These are phyloP conservation scores for Lasioglossum malachurum DNA, from an alignment of 2,888 invertebrate species.

Conservation along the genomic window DNA sequence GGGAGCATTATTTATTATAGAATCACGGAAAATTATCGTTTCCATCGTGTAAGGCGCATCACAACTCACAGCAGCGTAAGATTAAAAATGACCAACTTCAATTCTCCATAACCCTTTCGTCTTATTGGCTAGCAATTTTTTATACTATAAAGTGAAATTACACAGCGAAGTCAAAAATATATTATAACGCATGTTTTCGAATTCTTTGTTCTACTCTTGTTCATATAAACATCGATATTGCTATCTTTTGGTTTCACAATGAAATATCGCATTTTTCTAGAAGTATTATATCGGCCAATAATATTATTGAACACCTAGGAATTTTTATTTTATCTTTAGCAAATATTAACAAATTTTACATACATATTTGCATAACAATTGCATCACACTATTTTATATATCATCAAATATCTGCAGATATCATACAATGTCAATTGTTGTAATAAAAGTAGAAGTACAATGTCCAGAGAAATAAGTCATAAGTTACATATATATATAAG, in stretches of 20 bases:
- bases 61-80: conserved; percentile 14
- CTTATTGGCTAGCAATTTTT: conserved; percentile 38
- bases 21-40: conserved; percentile 14
- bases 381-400: too few relatives aligned
- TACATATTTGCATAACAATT: neutral
- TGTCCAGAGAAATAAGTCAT: neutral
- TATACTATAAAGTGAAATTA: neutral
- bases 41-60: conserved; percentile 31
- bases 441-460: neutral
- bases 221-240: neutral
- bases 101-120: conserved; percentile 37
- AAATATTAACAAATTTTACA: neutral
- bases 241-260: conserved; percentile 10
- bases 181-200: neutral
- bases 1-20: conserved; percentile 23
- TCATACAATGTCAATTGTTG: neutral
- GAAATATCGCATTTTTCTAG: neutral
- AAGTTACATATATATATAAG: neutral
- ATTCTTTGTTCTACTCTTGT: neutral
- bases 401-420: too few relatives aligned
- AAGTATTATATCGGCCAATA: conserved; percentile 24
- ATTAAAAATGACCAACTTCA: conserved; percentile 36
- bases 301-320: conserved; percentile 26
- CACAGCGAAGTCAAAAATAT: neutral
- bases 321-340: conserved; percentile 24